Evolutionary conservation across 2,797 vertebrate species (phyloP).

Genomic region (Siniperca scherzeri): DNA sequence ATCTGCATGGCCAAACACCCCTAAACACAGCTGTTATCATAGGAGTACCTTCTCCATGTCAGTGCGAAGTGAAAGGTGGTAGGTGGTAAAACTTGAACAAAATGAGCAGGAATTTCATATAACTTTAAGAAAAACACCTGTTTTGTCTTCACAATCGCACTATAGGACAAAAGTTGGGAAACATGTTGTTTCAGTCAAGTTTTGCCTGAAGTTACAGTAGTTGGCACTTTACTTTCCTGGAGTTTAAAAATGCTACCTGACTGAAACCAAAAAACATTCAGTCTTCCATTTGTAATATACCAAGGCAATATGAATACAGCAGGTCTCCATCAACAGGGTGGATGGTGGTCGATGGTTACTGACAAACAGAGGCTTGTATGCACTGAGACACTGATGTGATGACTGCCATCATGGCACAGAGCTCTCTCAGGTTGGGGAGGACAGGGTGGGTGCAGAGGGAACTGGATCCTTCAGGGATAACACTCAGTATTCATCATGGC

Average conservation of each 20-base stretch:
- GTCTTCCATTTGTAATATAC: not conserved
- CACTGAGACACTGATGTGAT: constrained; percentile 30
- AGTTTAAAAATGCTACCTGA: not conserved
- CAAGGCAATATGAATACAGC: constrained; percentile 10
- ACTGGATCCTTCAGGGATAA: constrained; percentile 50
- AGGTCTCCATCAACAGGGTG: constrained; percentile 17
- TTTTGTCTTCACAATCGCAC: not conserved
- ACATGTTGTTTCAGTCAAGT: not conserved
- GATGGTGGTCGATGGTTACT: constrained; percentile 10
- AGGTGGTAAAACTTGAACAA: not conserved
- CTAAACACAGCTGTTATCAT: not conserved
- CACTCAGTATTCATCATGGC: constrained; percentile 68
- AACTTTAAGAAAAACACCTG: not conserved
- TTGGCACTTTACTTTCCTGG: not conserved
- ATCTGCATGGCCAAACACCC: not conserved
- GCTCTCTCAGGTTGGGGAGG: constrained; percentile 33
- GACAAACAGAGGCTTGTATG: constrained; percentile 32
- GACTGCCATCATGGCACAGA: constrained; percentile 36
- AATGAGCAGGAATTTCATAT: not conserved
- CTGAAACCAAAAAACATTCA: constrained; percentile 4
- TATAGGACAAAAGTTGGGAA: not conserved
- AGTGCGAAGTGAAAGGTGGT: not conserved
- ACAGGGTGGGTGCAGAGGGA: constrained; percentile 34
- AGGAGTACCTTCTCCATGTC: not conserved
- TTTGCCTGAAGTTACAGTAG: not conserved